Evolutionary conservation across 2,888 invertebrate genomes (phyloP).

Genomic region (Rhaphigaster nebulosa): DNA sequence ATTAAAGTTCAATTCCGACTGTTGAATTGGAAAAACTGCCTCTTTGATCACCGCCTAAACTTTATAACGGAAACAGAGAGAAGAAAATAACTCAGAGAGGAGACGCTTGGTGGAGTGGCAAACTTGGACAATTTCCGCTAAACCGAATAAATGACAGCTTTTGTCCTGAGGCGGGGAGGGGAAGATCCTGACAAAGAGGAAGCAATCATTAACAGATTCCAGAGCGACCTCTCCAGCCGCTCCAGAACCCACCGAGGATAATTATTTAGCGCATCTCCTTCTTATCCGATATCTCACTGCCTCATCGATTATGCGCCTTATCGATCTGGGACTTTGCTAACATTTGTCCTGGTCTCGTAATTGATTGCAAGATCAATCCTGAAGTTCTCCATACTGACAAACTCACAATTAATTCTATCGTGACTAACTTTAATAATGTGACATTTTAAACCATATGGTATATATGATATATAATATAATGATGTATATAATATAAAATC

Average conservation of each 20-base stretch:
- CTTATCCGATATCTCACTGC: neutral
- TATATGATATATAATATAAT: no score
- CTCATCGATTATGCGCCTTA: neutral
- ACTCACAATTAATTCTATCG: neutral
- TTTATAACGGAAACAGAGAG: neutral
- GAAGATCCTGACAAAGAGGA: conserved; percentile 31
- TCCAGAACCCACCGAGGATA: neutral
- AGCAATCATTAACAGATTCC: conserved; percentile 42
- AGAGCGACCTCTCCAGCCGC: neutral
- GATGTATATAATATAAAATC: no score
- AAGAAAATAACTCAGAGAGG: neutral
- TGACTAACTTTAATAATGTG: neutral
- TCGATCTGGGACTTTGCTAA: neutral
- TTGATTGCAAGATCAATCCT: neutral
- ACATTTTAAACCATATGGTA: no score
- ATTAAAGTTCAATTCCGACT: neutral
- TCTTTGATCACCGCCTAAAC: neutral
- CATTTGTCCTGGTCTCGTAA: neutral
- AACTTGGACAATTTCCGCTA: conserved; percentile 48
- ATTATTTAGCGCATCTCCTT: neutral
- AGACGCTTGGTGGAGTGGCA: neutral
- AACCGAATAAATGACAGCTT: conserved; percentile 46
- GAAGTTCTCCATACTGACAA: neutral
- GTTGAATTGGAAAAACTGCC: neutral
- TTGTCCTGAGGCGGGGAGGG: conserved; percentile 1